phyloP scores from a whole-genome alignment of 2,888 invertebrate genomes.

The Kryphioiulus occultus region DNA sequence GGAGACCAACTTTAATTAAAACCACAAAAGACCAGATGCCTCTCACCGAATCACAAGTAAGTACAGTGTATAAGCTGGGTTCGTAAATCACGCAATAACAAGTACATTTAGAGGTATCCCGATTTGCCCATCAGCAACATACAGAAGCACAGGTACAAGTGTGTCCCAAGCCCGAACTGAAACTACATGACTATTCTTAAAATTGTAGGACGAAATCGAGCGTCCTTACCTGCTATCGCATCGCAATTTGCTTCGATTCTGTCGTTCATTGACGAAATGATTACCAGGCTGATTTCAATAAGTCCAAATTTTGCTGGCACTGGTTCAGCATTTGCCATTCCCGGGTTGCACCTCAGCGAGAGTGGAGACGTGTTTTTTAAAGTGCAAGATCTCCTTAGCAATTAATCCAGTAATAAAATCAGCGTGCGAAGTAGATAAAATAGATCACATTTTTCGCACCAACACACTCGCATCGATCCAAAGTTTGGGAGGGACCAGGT shows the following conservation, averaged over 20 bases:
- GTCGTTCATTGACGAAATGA: background rate
- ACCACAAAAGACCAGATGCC: too few species aligned
- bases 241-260: background rate
- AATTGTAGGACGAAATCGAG: background rate
- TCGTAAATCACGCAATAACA: too few species aligned
- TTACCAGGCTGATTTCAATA: background rate
- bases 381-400: background rate
- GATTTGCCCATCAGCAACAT: too few species aligned
- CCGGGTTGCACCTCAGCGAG: background rate
- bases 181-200: too few species aligned
- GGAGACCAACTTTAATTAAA: too few species aligned
- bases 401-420: constrained; percentile 5
- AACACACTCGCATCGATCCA: background rate
- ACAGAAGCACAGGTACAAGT: too few species aligned
- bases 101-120: too few species aligned
- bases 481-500: background rate
- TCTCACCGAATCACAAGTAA: too few species aligned
- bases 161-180: too few species aligned
- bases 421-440: background rate
- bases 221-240: background rate
- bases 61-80: too few species aligned
- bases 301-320: background rate
- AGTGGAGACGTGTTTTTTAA: background rate
- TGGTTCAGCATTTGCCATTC: background rate
- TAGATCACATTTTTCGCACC: background rate